These are phyloP conservation scores for Conistra vaccinii DNA, from an alignment of 2,888 invertebrate species.

Conservation along the genomic window DNA sequence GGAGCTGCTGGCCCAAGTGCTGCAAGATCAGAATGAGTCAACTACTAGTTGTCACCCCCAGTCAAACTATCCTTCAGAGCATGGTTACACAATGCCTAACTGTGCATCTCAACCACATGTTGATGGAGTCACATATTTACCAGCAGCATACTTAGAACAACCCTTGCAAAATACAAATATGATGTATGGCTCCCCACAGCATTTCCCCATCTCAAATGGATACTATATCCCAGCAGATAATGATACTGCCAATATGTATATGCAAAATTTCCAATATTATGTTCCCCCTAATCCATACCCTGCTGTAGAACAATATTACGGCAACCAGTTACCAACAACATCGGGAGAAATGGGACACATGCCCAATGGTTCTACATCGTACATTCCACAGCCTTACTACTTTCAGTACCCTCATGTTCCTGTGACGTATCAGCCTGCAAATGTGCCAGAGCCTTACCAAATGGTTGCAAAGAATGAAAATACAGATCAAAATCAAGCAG, in stretches of 20 bases:
- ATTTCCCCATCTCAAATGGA: slow-evolving; percentile 80
- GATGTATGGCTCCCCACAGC: slow-evolving; percentile 82
- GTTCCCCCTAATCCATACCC: slow-evolving; percentile 78
- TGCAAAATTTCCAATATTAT: slow-evolving; percentile 86
- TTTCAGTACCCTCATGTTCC: slow-evolving; percentile 81
- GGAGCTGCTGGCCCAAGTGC: slow-evolving; percentile 96
- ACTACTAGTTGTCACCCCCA: slow-evolving; percentile 76
- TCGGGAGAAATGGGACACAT: slow-evolving; percentile 72
- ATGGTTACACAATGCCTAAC: slow-evolving; percentile 76
- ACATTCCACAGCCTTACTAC: slow-evolving; percentile 85
- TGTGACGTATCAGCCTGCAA: slow-evolving; percentile 73
- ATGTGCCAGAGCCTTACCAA: slow-evolving; percentile 63
- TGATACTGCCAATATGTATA: slow-evolving; percentile 81
- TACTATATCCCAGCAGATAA: slow-evolving; percentile 79
- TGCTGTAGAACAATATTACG: slow-evolving; percentile 77
- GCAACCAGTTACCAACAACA: slow-evolving; percentile 74
- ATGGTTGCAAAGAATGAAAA: slow-evolving; percentile 58
- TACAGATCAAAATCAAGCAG: slow-evolving; percentile 65
- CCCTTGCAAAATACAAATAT: slow-evolving; percentile 79
- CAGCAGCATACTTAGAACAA: slow-evolving; percentile 83
- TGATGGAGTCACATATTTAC: slow-evolving; percentile 82
- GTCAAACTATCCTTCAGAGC: slow-evolving; percentile 72
- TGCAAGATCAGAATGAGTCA: slow-evolving; percentile 86
- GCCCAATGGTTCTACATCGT: slow-evolving; percentile 78
- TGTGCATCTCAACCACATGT: slow-evolving; percentile 84